Evolutionary conservation across 2,888 invertebrate species (phyloP).

Genomic region (Lucinisca nassula): DNA sequence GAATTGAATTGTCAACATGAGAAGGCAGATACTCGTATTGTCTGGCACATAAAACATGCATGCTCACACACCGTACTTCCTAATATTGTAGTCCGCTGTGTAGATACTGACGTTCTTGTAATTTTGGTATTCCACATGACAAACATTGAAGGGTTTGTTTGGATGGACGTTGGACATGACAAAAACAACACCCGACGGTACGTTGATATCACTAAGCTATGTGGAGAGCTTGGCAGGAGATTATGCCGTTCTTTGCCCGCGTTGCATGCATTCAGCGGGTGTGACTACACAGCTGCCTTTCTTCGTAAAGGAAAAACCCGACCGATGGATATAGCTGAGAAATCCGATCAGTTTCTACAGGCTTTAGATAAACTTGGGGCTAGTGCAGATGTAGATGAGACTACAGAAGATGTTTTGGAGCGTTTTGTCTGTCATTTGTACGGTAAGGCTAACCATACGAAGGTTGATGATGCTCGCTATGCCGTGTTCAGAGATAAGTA

Average conservation of each 20-base stretch:
- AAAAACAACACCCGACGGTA: neutral
- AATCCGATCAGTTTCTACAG: neutral
- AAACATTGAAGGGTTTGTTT: neutral
- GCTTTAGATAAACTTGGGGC: neutral
- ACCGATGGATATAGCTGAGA: neutral
- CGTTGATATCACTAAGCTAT: neutral
- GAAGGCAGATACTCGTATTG: neutral
- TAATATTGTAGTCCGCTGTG: neutral
- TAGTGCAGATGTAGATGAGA: neutral
- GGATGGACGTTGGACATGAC: neutral
- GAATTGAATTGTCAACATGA: neutral
- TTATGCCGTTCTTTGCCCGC: neutral
- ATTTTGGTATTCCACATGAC: neutral
- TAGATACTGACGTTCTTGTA: neutral
- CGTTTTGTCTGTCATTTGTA: conserved; percentile 13
- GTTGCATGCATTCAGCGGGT: neutral
- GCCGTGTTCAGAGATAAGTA: conserved; percentile 1
- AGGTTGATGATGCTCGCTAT: neutral
- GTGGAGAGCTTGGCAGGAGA: neutral
- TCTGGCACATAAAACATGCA: neutral
- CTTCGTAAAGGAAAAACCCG: neutral
- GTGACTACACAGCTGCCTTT: conserved; percentile 6
- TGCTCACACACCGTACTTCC: neutral
- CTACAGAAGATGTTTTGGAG: neutral
- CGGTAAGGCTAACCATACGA: neutral